Percentiles rank a stretch among this genome's conserved stretches.
Conservation (phyloP, 2,113 vertebrate genomes). For the Eubucco bourcierii region DNA sequence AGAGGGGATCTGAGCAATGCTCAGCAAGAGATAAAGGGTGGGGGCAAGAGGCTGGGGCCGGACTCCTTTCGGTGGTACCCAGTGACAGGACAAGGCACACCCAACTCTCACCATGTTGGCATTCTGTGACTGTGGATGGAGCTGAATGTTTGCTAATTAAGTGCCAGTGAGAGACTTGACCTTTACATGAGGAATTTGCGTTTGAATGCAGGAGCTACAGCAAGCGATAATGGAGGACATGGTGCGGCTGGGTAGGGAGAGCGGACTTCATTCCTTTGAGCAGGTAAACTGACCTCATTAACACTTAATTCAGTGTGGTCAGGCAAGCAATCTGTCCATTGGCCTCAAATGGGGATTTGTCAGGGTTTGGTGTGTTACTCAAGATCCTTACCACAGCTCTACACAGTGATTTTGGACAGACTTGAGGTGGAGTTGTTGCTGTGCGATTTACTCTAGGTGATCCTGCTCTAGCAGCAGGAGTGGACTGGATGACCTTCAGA, state of each 20-base stretch:
- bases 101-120: no score
- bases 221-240: conserved; percentile 93
- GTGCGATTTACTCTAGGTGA: no score
- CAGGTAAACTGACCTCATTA: conserved; percentile 79
- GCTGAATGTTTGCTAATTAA: neutral
- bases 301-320: neutral
- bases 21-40: no score
- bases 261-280: conserved; percentile 95
- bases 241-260: conserved; percentile 90
- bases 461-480: no score
- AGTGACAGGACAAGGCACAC: no score
- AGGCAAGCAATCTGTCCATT: neutral
- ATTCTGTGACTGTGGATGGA: no score
- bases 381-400: neutral
- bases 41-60: no score
- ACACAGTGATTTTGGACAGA: neutral
- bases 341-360: neutral
- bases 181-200: conserved; percentile 18
- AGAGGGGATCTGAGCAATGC: no score
- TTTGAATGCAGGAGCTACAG: conserved; percentile 83
- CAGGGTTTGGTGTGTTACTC: neutral
- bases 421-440: no score
- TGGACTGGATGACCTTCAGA: no score
- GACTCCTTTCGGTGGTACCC: no score
- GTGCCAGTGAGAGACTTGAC: neutral